A percentile compares a stretch with the other conserved stretches of the same genome.
These are phyloP conservation scores for Hypolimnas misippus DNA, from an alignment of 2,888 invertebrate genomes.

Conservation along the genomic window DNA sequence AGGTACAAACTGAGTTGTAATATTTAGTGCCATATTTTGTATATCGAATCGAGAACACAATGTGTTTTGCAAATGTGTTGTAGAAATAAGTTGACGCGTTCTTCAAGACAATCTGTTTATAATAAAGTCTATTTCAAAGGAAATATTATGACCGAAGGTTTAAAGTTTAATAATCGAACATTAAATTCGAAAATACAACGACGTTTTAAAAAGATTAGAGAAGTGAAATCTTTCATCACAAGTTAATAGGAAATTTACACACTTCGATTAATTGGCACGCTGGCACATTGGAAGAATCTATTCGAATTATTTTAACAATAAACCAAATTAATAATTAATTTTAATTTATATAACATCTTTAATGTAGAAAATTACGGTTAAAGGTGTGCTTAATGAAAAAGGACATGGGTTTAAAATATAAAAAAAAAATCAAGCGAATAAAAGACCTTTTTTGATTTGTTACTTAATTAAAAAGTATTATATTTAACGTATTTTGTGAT, in stretches of 20 bases:
- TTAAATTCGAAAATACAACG: conserved; percentile 22
- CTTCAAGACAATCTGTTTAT: background rate
- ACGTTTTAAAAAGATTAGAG: conserved; percentile 17
- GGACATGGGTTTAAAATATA: background rate
- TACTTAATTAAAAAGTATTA: conserved; percentile 39
- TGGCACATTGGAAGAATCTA: conserved; percentile 1
- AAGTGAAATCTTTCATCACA: conserved; percentile 25
- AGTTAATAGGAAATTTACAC: conserved; percentile 9
- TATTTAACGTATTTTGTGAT: conserved; percentile 38
- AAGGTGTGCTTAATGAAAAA: background rate
- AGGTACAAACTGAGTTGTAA: conserved; percentile 19
- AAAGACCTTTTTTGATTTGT: conserved; percentile 31
- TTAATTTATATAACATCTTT: background rate
- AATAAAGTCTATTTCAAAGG: conserved; percentile 26
- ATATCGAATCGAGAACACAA: background rate
- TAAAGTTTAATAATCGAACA: background rate
- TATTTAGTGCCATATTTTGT: conserved; percentile 25
- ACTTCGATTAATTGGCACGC: conserved; percentile 2
- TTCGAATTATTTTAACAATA: conserved; percentile 11
- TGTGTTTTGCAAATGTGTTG: background rate
- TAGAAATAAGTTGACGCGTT: background rate
- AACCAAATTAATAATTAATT: background rate
- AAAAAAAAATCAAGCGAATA: background rate
- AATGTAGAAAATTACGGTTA: background rate
- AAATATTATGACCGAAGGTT: background rate